Evolutionary conservation across 2,113 vertebrate species (phyloP).

Genomic region (Herpailurus yagouaroundi): DNA sequence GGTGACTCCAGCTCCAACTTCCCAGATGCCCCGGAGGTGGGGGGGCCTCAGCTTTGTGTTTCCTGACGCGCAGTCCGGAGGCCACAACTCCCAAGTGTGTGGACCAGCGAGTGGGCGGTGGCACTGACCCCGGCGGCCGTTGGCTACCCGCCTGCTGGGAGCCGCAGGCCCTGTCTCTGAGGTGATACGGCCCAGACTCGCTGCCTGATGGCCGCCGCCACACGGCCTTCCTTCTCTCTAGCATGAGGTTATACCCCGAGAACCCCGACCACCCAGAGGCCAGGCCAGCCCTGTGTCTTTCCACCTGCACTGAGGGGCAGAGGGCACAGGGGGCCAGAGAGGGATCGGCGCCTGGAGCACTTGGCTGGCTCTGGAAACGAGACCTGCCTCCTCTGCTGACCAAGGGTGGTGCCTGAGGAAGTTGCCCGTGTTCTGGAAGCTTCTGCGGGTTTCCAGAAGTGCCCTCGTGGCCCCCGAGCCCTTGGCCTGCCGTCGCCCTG

Average conservation of each 20-base stretch:
- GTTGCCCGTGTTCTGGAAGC: neutral
- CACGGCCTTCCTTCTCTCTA: neutral
- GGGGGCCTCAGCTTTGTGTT: neutral
- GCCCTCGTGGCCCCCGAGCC: neutral
- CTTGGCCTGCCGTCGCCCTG: no score
- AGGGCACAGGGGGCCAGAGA: neutral
- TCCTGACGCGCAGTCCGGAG: fast-evolving
- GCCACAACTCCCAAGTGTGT: fast-evolving
- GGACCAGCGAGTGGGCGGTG: fast-evolving
- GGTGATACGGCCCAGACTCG: fast-evolving
- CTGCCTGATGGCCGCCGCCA: no score
- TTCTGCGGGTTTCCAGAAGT: neutral
- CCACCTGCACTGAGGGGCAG: neutral
- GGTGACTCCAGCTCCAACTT: no score
- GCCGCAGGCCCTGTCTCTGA: no score
- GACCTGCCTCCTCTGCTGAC: no score
- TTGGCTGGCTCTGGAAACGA: neutral
- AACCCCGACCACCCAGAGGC: fast-evolving
- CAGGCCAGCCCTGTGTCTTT: neutral
- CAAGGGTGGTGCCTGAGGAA: neutral
- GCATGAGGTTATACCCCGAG: fast-evolving
- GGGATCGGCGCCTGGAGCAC: no score
- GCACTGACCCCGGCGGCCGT: fast-evolving
- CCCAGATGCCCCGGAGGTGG: fast-evolving
- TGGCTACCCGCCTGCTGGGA: neutral